phyloP scores from a whole-genome alignment of 1,140 invertebrate species.

The Halesus radiatus region DNA sequence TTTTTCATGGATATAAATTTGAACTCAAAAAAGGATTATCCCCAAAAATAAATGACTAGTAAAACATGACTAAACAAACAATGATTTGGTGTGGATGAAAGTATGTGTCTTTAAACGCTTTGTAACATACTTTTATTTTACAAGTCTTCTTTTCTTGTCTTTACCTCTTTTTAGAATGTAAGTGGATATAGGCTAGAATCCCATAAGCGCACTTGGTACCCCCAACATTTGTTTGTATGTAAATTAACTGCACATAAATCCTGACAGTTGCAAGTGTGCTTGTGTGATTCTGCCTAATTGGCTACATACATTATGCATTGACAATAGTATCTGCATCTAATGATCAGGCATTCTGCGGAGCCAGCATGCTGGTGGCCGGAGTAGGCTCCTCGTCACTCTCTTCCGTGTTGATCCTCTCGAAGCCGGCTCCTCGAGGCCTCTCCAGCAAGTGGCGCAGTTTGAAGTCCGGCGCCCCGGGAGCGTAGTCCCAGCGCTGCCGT shows the following conservation, averaged over 20 bases:
- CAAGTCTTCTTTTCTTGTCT: conserved; percentile 26
- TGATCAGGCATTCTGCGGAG: conserved; percentile 59
- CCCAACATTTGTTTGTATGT: too few species aligned
- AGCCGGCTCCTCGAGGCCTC: conserved; percentile 61
- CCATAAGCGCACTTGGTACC: too few species aligned
- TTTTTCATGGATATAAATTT: too few species aligned
- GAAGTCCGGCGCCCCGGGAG: conserved; percentile 63
- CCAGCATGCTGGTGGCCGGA: conserved; percentile 64
- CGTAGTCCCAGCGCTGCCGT: conserved; percentile 68
- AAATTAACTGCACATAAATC: too few species aligned
- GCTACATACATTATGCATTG: conserved; percentile 38
- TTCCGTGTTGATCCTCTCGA: conserved; percentile 67
- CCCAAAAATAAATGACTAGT: too few species aligned
- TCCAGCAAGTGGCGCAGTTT: conserved; percentile 66
- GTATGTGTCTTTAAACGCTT: too few species aligned
- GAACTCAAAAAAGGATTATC: too few species aligned
- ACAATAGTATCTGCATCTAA: conserved; percentile 23
- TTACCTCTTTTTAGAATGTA: conserved; percentile 7
- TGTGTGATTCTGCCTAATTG: neutral
- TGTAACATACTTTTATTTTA: neutral
- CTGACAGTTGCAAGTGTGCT: too few species aligned
- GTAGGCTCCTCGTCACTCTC: conserved; percentile 68
- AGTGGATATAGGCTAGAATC: neutral
- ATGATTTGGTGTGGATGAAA: too few species aligned
- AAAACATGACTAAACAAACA: too few species aligned